These are phyloP conservation scores for Brachionus rotundiformis DNA, from an alignment of 1,140 invertebrate species.

Conservation along the genomic window DNA sequence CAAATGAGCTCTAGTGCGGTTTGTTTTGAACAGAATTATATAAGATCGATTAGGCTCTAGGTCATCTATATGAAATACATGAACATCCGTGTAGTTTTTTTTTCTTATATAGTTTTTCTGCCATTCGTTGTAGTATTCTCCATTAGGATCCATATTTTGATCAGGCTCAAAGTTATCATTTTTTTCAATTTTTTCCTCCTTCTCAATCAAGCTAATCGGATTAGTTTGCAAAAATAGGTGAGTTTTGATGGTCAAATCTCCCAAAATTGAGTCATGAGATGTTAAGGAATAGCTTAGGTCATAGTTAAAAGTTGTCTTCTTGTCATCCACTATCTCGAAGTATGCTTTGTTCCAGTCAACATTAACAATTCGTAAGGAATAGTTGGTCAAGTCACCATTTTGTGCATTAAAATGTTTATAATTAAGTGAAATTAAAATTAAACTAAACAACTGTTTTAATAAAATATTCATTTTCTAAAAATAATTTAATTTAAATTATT, in stretches of 20 bases:
- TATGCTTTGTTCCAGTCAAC: not conserved
- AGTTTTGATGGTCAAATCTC: not conserved
- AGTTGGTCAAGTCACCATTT: not conserved
- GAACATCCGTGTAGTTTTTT: slow-evolving; percentile 1
- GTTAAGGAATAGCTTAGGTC: not conserved
- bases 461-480: not conserved
- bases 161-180: not conserved
- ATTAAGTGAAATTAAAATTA: not conserved
- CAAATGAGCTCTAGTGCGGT: not conserved
- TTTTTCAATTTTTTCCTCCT: not conserved
- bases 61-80: not conserved
- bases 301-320: slow-evolving; percentile 31
- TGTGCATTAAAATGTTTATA: not conserved
- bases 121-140: not conserved
- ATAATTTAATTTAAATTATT: not conserved
- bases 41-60: not conserved
- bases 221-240: not conserved
- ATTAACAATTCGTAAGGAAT: not conserved
- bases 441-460: not conserved
- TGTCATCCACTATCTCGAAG: slow-evolving; percentile 20
- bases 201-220: not conserved
- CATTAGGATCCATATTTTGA: not conserved
- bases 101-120: not conserved
- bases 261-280: not conserved
- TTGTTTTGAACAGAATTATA: not conserved